phyloP scores from a whole-genome alignment of 2,888 invertebrate species.

The Gryllus longicercus region DNA sequence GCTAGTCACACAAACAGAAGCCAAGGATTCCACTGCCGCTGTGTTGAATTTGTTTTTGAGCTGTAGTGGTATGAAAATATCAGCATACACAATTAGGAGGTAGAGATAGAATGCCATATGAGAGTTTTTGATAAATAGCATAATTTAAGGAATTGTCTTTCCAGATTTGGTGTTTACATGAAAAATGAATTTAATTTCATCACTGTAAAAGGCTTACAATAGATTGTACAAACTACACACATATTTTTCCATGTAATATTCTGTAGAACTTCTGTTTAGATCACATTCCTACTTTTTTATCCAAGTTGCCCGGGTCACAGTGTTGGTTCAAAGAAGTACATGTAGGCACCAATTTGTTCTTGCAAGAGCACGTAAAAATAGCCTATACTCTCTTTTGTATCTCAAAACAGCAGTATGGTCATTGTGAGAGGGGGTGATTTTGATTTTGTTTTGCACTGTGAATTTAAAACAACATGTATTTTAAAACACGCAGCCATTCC shows the following conservation, averaged over 20 bases:
- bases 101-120: neutral
- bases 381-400: constrained; percentile 2
- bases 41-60: neutral
- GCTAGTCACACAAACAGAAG: constrained; percentile 17
- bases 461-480: no score
- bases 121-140: constrained; percentile 7
- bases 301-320: constrained; percentile 2
- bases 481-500: no score
- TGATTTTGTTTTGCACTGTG: neutral
- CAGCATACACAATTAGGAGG: constrained; percentile 1
- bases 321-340: constrained; percentile 17
- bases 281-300: constrained; percentile 11
- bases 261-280: neutral
- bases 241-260: constrained; percentile 17
- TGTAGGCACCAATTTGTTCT: constrained; percentile 17
- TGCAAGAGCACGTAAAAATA: neutral
- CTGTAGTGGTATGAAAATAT: constrained; percentile 17
- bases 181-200: neutral
- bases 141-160: constrained; percentile 11
- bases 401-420: constrained; percentile 17
- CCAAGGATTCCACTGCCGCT: neutral
- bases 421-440: neutral
- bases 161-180: neutral
- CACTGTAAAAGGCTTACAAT: neutral
- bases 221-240: constrained; percentile 1